Evolutionary conservation across 2,113 vertebrate genomes (phyloP).

Genomic region (Apodemus speciosus): DNA sequence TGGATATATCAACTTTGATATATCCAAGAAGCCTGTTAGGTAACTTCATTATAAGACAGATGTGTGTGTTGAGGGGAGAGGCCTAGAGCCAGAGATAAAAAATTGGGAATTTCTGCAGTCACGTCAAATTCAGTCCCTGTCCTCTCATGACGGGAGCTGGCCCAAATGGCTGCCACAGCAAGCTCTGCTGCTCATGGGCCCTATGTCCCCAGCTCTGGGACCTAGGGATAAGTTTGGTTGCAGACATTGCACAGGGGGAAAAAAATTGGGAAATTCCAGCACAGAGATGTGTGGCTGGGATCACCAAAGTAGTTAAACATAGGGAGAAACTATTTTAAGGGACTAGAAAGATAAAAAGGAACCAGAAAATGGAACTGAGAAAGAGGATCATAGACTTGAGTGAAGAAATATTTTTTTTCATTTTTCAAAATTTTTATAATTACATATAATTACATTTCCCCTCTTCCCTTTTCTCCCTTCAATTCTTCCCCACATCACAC

Average conservation of each 20-base stretch:
- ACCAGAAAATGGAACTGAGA: slow-evolving; percentile 21
- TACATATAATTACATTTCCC: not conserved
- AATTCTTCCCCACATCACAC: not conserved
- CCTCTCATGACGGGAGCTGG: too few relatives aligned
- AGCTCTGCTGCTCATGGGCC: too few relatives aligned
- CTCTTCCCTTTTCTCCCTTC: not conserved
- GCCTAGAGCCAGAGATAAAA: not conserved
- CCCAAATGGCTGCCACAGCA: too few relatives aligned
- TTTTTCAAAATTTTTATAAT: not conserved
- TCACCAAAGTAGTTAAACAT: not conserved
- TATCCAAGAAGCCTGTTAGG: not conserved
- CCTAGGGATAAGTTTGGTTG: too few relatives aligned
- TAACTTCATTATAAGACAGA: not conserved
- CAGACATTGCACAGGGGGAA: too few relatives aligned
- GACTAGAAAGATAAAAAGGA: not conserved
- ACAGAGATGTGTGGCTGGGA: not conserved
- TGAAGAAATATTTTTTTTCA: not conserved
- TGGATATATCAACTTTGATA: not conserved
- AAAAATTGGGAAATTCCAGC: not conserved
- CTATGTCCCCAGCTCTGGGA: too few relatives aligned
- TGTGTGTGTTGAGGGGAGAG: not conserved
- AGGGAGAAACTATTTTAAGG: slow-evolving; percentile 19
- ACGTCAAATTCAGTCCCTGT: too few relatives aligned
- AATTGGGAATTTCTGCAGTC: not conserved
- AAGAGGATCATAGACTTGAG: not conserved